phyloP scores from a whole-genome alignment of 2,113 vertebrate genomes.

The Melanerpes formicivorus region DNA sequence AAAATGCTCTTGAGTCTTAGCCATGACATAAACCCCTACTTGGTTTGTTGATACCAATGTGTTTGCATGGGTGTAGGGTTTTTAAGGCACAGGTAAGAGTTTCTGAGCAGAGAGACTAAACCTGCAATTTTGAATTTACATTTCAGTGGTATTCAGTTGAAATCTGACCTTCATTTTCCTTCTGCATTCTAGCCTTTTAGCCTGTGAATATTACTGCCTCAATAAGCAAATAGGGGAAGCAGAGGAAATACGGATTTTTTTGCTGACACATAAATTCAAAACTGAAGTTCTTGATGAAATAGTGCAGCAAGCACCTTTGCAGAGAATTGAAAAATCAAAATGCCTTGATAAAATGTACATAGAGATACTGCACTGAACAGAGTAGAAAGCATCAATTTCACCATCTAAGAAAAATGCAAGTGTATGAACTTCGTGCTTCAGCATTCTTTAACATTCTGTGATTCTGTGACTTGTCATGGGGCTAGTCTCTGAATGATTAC shows the following conservation, averaged over 20 bases:
- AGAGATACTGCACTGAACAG: background rate
- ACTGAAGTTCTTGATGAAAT: background rate
- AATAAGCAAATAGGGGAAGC: background rate
- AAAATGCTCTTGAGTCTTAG: background rate
- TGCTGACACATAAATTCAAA: constrained; percentile 5
- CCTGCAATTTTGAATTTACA: background rate
- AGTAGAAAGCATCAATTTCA: background rate
- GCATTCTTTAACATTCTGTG: background rate
- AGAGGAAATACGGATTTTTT: background rate
- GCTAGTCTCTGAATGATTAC: background rate
- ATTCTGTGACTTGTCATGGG: background rate
- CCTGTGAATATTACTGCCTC: background rate
- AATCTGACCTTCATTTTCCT: background rate
- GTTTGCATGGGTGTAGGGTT: background rate
- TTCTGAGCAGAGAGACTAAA: background rate
- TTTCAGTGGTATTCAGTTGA: background rate
- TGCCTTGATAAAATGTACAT: background rate
- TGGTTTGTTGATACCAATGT: background rate
- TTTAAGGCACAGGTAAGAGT: background rate
- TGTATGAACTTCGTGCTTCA: background rate
- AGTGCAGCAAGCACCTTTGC: background rate
- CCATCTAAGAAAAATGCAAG: background rate
- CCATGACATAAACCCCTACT: background rate
- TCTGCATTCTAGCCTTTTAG: background rate
- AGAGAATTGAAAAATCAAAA: background rate